A percentile compares a stretch with the other conserved stretches of the same genome.
phyloP scores from a whole-genome alignment of 2,888 invertebrate genomes.

The Ligdia adustata region DNA sequence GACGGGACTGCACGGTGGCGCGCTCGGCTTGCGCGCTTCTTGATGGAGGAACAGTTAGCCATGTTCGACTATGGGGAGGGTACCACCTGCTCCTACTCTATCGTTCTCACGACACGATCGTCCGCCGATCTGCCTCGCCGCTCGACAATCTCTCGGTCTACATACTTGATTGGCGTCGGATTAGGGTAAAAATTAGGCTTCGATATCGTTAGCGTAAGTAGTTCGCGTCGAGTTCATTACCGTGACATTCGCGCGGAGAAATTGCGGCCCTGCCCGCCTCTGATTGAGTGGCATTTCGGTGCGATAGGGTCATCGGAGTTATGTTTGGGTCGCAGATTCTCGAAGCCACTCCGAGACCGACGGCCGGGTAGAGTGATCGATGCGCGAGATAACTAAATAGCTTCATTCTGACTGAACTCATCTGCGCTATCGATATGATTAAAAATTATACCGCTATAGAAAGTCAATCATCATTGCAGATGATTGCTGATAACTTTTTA shows the following conservation, averaged over 20 bases:
- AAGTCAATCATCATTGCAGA: conserved; percentile 73
- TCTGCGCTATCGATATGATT: conserved; percentile 63
- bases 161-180: conserved; percentile 79
- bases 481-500: conserved; percentile 48
- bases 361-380: conserved; percentile 58
- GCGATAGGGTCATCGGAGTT: conserved; percentile 67
- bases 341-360: conserved; percentile 44
- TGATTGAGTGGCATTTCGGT: conserved; percentile 68
- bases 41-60: conserved; percentile 77
- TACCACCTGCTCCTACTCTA: conserved; percentile 75
- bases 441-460: conserved; percentile 71
- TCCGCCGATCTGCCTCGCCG: conserved; percentile 63
- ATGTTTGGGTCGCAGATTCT: conserved; percentile 65
- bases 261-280: conserved; percentile 50
- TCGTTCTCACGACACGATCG: conserved; percentile 82
- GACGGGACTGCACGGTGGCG: conserved; percentile 70
- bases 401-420: conserved; percentile 64
- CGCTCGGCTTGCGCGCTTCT: conserved; percentile 61
- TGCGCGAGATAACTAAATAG: conserved; percentile 71
- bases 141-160: conserved; percentile 78
- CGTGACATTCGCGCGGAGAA: conserved; percentile 76
- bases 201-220: conserved; percentile 40
- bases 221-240: conserved; percentile 61
- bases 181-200: conserved; percentile 71
- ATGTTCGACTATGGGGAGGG: conserved; percentile 65